These are phyloP conservation scores for Varanus salvator DNA, from an alignment of 2,113 vertebrate species.

Conservation along the genomic window DNA sequence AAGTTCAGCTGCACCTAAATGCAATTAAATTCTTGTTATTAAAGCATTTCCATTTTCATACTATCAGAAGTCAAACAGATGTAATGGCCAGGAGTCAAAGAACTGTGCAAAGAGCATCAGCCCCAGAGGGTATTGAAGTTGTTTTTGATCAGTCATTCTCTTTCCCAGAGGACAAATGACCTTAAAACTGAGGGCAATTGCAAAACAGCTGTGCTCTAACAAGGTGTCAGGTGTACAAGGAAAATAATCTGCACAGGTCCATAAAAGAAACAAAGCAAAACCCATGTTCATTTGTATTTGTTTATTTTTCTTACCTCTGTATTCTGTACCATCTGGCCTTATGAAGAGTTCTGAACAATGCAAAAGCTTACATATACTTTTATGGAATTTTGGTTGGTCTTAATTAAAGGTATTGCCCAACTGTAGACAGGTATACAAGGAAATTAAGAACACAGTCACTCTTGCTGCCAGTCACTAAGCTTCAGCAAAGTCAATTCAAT, in stretches of 20 bases:
- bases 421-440: not conserved
- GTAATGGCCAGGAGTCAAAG: conserved; percentile 49
- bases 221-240: not conserved
- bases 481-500: too few relatives aligned
- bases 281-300: too few relatives aligned
- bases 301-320: too few relatives aligned
- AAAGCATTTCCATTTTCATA: conserved; percentile 63
- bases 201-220: not conserved
- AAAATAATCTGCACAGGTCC: not conserved
- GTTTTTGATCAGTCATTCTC: not conserved
- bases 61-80: conserved; percentile 67
- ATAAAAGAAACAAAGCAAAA: too few relatives aligned
- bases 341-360: too few relatives aligned
- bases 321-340: too few relatives aligned
- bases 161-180: not conserved
- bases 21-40: conserved; percentile 59
- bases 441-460: not conserved
- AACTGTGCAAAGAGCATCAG: not conserved
- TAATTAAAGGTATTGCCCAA: not conserved
- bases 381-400: too few relatives aligned
- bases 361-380: too few relatives aligned
- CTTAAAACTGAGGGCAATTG: not conserved
- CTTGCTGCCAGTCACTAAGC: too few relatives aligned
- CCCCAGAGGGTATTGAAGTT: not conserved
- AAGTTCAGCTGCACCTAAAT: conserved; percentile 55